A percentile compares a stretch with the other conserved stretches of the same genome.
Evolutionary conservation across 2,797 vertebrate genomes (phyloP).

Genomic region (Tachyglossus aculeatus): DNA sequence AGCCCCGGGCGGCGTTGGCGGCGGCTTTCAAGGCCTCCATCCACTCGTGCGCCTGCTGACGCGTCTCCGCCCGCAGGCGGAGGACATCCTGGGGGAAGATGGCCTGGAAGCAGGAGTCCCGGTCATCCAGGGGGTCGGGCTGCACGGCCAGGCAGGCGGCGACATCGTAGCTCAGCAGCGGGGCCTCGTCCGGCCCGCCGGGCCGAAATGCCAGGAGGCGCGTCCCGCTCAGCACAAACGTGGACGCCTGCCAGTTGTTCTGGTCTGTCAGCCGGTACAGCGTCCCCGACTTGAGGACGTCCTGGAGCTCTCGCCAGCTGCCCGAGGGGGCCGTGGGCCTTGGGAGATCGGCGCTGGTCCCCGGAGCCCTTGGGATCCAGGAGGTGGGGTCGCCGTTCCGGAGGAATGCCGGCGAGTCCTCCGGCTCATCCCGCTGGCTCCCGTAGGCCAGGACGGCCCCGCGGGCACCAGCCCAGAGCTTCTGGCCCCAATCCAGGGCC

Average conservation of each 20-base stretch:
- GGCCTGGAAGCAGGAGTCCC: slow-evolving; percentile 84
- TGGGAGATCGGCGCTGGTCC: slow-evolving; percentile 56
- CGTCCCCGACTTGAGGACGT: slow-evolving; percentile 87
- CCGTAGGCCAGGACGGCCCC: slow-evolving; percentile 70
- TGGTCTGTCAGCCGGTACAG: slow-evolving; percentile 87
- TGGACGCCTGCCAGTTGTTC: slow-evolving; percentile 93
- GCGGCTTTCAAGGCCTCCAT: slow-evolving; percentile 83
- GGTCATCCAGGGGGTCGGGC: slow-evolving; percentile 75
- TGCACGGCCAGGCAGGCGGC: slow-evolving; percentile 86
- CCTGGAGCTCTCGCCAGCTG: slow-evolving; percentile 77
- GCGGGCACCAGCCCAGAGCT: slow-evolving; percentile 88
- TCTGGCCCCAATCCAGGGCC: slow-evolving; percentile 89
- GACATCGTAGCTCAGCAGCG: slow-evolving; percentile 83
- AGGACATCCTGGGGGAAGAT: slow-evolving; percentile 88
- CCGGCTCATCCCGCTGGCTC: slow-evolving; percentile 68
- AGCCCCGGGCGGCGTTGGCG: slow-evolving; percentile 72
- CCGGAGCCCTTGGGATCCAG: too few relatives aligned
- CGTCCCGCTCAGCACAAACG: slow-evolving; percentile 87
- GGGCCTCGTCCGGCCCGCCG: slow-evolving; percentile 84
- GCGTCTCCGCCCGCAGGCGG: slow-evolving; percentile 84
- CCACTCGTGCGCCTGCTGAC: slow-evolving; percentile 88
- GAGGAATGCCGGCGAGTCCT: slow-evolving; percentile 64
- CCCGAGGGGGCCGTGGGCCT: slow-evolving; percentile 80
- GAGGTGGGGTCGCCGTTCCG: slow-evolving; percentile 53
- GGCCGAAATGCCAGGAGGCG: slow-evolving; percentile 88